Evolutionary conservation across 2,797 vertebrate species (phyloP).

Genomic region (Argentina silus): DNA sequence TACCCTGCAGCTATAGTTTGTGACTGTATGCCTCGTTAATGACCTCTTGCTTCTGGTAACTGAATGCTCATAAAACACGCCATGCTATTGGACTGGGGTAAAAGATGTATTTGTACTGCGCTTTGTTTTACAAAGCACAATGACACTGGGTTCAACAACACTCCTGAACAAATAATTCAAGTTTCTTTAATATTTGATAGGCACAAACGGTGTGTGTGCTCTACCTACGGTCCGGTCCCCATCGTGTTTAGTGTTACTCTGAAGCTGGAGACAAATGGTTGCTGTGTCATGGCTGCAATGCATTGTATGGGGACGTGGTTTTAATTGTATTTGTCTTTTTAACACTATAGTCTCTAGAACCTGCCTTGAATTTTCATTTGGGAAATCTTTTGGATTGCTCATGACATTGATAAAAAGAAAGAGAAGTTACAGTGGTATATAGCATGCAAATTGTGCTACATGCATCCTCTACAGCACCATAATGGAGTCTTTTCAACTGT

Average conservation of each 20-base stretch:
- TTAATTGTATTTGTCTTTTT: slow-evolving; percentile 1
- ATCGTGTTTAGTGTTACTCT: not conserved
- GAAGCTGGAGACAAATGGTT: not conserved
- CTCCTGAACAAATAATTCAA: slow-evolving; percentile 20
- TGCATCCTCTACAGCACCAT: not conserved
- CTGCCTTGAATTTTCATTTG: not conserved
- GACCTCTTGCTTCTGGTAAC: slow-evolving; percentile 13
- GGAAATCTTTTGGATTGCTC: not conserved
- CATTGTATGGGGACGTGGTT: not conserved
- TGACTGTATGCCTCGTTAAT: not conserved
- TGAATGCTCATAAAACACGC: not conserved
- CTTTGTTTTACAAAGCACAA: slow-evolving; percentile 22
- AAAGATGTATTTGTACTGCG: slow-evolving; percentile 18
- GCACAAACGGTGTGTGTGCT: slow-evolving; percentile 19
- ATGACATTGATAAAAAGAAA: not conserved
- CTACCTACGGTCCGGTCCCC: not conserved
- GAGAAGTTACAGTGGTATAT: too few relatives aligned
- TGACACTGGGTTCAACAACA: slow-evolving; percentile 20
- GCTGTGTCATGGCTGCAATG: not conserved
- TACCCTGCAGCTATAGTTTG: not conserved
- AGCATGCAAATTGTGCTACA: not conserved
- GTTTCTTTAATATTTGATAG: slow-evolving; percentile 51
- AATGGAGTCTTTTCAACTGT: not conserved
- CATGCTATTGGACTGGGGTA: slow-evolving; percentile 4
- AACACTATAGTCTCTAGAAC: not conserved